phyloP scores from a whole-genome alignment of 2,888 invertebrate species.

The Euphydryas editha region DNA sequence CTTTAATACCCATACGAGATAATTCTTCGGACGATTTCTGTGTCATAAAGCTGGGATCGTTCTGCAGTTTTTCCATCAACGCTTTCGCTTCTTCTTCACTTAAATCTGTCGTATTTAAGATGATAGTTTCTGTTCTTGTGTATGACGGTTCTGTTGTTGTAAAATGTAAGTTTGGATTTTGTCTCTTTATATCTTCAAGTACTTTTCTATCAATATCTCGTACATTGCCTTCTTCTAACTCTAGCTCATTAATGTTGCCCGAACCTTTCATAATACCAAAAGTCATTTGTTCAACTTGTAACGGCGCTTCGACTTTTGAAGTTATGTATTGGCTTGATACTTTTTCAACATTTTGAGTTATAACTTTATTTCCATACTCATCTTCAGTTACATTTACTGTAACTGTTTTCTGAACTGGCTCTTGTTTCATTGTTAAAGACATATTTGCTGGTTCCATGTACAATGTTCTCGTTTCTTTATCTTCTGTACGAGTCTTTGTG shows the following conservation, averaged over 20 bases:
- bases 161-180: constrained; percentile 78
- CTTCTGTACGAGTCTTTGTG: constrained; percentile 64
- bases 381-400: constrained; percentile 80
- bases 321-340: constrained; percentile 73
- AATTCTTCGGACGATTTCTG: constrained; percentile 74
- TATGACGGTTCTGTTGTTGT: constrained; percentile 75
- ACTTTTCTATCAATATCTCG: constrained; percentile 72
- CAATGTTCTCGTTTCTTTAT: constrained; percentile 67
- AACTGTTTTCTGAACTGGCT: constrained; percentile 78
- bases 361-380: constrained; percentile 77
- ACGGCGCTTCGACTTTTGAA: constrained; percentile 69
- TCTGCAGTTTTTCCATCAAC: constrained; percentile 74
- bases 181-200: constrained; percentile 73
- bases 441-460: constrained; percentile 78
- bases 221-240: constrained; percentile 74
- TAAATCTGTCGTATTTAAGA: constrained; percentile 79
- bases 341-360: constrained; percentile 78
- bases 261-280: constrained; percentile 74
- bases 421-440: constrained; percentile 76
- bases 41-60: constrained; percentile 77
- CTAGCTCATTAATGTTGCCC: constrained; percentile 65
- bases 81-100: constrained; percentile 75
- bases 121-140: constrained; percentile 80
- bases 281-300: constrained; percentile 77
- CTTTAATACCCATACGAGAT: constrained; percentile 70